A percentile compares a stretch with the other conserved stretches of the same genome.
Conservation (phyloP, 2,797 vertebrate genomes). For the Aplochiton taeniatus region DNA sequence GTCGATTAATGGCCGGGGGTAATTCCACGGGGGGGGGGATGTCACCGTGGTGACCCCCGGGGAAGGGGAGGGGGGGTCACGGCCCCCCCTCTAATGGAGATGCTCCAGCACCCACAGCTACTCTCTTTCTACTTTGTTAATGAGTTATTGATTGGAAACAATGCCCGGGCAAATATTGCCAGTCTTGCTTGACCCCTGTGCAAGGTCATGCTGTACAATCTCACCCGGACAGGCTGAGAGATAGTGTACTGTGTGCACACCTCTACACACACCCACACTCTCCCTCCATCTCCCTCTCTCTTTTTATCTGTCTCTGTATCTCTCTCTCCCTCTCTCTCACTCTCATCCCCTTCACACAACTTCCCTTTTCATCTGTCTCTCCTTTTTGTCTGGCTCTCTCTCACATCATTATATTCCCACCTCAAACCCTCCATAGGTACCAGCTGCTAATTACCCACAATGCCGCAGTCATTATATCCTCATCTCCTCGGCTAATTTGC, state of each 20-base stretch:
- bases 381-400: constrained; percentile 72
- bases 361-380: constrained; percentile 24
- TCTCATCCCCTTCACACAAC: constrained; percentile 6
- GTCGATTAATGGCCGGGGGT: constrained; percentile 95
- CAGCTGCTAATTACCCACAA: constrained; percentile 76
- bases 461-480: constrained; percentile 73
- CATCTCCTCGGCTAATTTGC: constrained; percentile 72
- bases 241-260: background rate
- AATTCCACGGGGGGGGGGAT: constrained; percentile 86
- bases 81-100: constrained; percentile 91
- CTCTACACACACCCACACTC: background rate
- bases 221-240: constrained; percentile 55
- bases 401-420: constrained; percentile 74
- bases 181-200: constrained; percentile 83
- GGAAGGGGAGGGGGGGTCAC: constrained; percentile 83
- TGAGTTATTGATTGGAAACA: constrained; percentile 99
- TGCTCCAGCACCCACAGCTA: constrained; percentile 84
- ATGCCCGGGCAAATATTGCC: constrained; percentile 94
- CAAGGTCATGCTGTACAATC: constrained; percentile 89
- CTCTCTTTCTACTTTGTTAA: constrained; percentile 99
- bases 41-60: constrained; percentile 83
- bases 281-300: background rate
- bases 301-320: constrained; percentile 4
- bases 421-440: constrained; percentile 67
- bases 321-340: background rate